Evolutionary conservation across 2,888 invertebrate genomes (phyloP).

Genomic region (Drosophila nr. perissopoda): DNA sequence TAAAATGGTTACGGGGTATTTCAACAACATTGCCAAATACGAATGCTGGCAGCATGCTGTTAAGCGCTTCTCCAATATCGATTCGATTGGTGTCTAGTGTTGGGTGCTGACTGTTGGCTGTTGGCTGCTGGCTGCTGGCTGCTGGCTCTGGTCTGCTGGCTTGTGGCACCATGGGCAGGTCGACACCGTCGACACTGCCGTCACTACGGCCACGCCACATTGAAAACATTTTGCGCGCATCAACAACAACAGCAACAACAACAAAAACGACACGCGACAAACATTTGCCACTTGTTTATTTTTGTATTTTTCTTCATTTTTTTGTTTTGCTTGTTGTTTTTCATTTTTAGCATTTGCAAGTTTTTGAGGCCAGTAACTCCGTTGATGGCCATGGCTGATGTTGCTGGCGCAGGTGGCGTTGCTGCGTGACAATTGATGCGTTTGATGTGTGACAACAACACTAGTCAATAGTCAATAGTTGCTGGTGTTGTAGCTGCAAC

Average conservation of each 20-base stretch:
- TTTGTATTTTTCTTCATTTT: conserved; percentile 16
- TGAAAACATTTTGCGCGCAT: conserved; percentile 74
- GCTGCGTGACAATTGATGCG: too few species aligned
- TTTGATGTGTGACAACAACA: conserved; percentile 78
- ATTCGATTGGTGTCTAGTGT: conserved; percentile 46
- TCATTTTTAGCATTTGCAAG: conserved; percentile 69
- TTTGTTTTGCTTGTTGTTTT: conserved; percentile 22
- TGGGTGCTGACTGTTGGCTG: conserved; percentile 18
- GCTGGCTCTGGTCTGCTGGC: background rate
- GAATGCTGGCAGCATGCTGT: conserved; percentile 58
- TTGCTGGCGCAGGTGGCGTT: conserved; percentile 46
- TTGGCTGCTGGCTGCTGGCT: conserved; percentile 2
- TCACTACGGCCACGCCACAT: conserved; percentile 44
- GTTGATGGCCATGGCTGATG: conserved; percentile 71
- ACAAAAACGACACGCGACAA: conserved; percentile 65
- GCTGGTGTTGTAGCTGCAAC: conserved; percentile 39
- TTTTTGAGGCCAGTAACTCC: conserved; percentile 80
- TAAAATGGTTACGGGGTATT: conserved; percentile 14
- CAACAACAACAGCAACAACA: conserved; percentile 44
- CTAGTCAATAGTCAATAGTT: conserved; percentile 54
- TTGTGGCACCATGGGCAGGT: conserved; percentile 36
- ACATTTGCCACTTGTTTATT: conserved; percentile 58
- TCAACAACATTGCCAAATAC: conserved; percentile 38
- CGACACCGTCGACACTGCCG: conserved; percentile 35
- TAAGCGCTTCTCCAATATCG: conserved; percentile 62